Evolutionary conservation across 2,797 vertebrate genomes (phyloP).

Genomic region (Aratinga solstitialis): DNA sequence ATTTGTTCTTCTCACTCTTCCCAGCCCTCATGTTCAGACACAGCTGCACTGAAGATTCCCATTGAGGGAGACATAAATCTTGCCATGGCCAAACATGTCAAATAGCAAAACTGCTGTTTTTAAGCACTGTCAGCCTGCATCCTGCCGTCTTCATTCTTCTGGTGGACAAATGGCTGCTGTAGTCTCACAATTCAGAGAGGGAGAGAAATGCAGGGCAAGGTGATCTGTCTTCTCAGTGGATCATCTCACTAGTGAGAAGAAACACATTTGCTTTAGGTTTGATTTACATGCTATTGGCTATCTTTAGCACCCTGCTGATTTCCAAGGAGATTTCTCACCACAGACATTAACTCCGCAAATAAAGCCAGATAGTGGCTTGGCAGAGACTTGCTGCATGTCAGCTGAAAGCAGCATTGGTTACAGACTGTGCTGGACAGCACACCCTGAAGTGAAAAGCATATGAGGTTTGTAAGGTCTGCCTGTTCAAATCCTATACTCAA

Average conservation of each 20-base stretch:
- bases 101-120: neutral
- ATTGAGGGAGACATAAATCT: constrained; percentile 49
- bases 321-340: neutral
- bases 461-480: neutral
- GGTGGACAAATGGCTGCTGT: neutral
- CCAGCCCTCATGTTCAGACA: neutral
- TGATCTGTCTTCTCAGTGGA: constrained; percentile 5
- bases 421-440: neutral
- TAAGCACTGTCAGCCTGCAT: neutral
- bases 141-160: neutral
- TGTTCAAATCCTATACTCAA: neutral
- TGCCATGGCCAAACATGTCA: constrained; percentile 33
- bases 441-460: neutral
- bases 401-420: neutral
- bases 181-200: neutral
- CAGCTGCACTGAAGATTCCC: constrained; percentile 7
- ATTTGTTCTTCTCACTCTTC: neutral
- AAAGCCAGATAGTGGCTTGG: neutral
- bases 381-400: neutral
- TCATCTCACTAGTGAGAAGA: neutral
- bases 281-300: constrained; percentile 18
- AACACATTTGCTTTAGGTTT: neutral
- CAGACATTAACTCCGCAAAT: neutral
- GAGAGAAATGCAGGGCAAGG: neutral
- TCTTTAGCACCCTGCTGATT: neutral